Evolutionary conservation across 1,140 invertebrate genomes (phyloP).

Genomic region (Carposina sasakii): DNA sequence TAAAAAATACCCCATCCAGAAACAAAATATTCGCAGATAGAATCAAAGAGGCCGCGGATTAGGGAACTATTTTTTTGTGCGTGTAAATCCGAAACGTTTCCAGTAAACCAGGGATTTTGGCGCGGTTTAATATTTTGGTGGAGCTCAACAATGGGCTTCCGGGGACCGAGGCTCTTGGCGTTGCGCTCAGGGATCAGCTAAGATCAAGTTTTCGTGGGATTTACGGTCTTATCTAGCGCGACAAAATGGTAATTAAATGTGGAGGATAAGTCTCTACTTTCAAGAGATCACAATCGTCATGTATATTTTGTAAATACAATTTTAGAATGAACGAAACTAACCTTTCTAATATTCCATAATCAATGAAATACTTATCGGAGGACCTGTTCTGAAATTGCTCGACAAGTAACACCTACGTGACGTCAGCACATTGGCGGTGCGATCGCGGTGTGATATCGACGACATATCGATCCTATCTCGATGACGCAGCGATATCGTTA

Average conservation of each 20-base stretch:
- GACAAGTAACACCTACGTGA: slow-evolving; percentile 60
- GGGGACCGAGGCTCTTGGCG: slow-evolving; percentile 41
- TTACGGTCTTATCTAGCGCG: slow-evolving; percentile 14
- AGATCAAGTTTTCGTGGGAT: slow-evolving; percentile 43
- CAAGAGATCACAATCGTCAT: too few species aligned
- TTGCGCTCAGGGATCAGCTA: slow-evolving; percentile 44
- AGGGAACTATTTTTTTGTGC: slow-evolving; percentile 54
- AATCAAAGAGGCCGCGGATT: slow-evolving; percentile 66
- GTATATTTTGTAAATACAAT: too few species aligned
- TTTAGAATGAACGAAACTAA: too few species aligned
- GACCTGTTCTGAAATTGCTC: slow-evolving; percentile 39
- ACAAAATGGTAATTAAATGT: too few species aligned
- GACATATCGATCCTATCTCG: slow-evolving; percentile 58
- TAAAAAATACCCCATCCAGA: slow-evolving; percentile 50
- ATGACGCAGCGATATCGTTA: slow-evolving; percentile 58
- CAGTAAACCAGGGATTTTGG: slow-evolving; percentile 61
- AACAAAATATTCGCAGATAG: slow-evolving; percentile 51
- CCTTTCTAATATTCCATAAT: too few species aligned
- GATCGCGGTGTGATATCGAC: slow-evolving; percentile 63
- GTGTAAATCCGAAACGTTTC: slow-evolving; percentile 59
- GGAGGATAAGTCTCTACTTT: too few species aligned
- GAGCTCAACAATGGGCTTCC: slow-evolving; percentile 59
- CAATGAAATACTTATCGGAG: too few species aligned
- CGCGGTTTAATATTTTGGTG: slow-evolving; percentile 45
- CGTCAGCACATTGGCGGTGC: slow-evolving; percentile 56